Base-by-base conservation (phyloP, 1,140 invertebrate species). In the Pteromalus puparum region DNA sequence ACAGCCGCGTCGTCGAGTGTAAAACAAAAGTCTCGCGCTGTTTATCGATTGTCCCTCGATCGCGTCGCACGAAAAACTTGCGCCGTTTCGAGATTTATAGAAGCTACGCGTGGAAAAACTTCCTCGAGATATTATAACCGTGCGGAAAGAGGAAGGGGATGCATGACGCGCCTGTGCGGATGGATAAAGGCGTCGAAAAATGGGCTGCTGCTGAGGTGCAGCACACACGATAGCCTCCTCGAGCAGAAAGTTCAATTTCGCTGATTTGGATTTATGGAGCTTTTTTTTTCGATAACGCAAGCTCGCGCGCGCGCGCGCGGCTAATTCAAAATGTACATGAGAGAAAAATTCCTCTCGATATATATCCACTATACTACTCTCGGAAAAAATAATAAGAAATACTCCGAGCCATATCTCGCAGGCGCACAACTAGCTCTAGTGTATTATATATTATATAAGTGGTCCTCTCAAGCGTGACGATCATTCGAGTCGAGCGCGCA, bases 201-300 rank as follows among this genome's bases (percentile, higher is more conserved):
- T 75, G 73, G 73, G 38, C 24, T 48, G 42, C 24, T n/a, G 38
- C 21, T 38, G n/a, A 7, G 73, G n/a, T 75, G 10, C n/a, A 42
- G 34, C 12, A 5, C 21, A 42, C 24, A 81, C 24, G 34, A 65
- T 28, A 67, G 34, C 28, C 30, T 26, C 24, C 26, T 81, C 38
- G 38, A 38, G 30, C 21, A 70, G 68, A 81, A 75, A 46, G 73
- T 75, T 75, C 73, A 70, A 75, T 73, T 77, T 81, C 46, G 73
- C 28, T 86, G 79, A 86, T 70, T 80, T 77, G 74, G 77, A 82
- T 86, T 78, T 81, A 77, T 61, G 81, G 21, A 67, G 21, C 21
- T 24, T 26, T 24, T 67, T 67, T 67, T 67, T n/a, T 67, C 24
- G 24, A n/a, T 24, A 18, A n/a, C n/a, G n/a, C n/a, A n/a, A n/a